A percentile compares a stretch with the other conserved stretches of the same genome.
Evolutionary conservation across 1,140 invertebrate genomes (phyloP).

Genomic region (Harlomillsia oculata): DNA sequence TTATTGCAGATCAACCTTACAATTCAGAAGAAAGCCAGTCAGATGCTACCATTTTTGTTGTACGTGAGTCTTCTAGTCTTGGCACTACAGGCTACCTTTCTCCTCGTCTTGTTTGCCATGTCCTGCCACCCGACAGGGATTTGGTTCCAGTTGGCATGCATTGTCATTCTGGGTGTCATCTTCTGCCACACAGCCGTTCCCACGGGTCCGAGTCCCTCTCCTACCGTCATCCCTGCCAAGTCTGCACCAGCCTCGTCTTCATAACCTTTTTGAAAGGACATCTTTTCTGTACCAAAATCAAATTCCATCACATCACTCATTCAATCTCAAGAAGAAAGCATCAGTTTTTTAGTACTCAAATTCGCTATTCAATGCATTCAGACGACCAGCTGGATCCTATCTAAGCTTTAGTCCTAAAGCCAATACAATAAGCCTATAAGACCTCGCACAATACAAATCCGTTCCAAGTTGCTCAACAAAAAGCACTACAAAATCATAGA

Average conservation of each 20-base stretch:
- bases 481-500: too few relatives aligned
- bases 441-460: too few relatives aligned
- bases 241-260: constrained; percentile 1
- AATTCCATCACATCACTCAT: not conserved
- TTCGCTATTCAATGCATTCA: too few relatives aligned
- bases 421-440: too few relatives aligned
- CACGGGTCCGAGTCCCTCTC: not conserved
- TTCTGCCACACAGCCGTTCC: constrained; percentile 16
- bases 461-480: too few relatives aligned
- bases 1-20: constrained; percentile 15
- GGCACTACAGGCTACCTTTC: constrained; percentile 15
- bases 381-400: too few relatives aligned
- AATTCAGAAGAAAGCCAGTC: constrained; percentile 19
- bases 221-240: not conserved
- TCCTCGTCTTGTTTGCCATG: constrained; percentile 13
- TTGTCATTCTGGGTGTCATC: constrained; percentile 13
- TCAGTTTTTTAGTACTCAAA: too few relatives aligned
- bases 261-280: not conserved
- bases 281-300: constrained; percentile 7
- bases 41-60: constrained; percentile 21
- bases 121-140: constrained; percentile 17
- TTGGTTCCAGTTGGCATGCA: constrained; percentile 23
- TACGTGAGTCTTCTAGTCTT: constrained; percentile 30
- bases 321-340: too few relatives aligned
- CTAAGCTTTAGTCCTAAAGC: too few relatives aligned